Base-by-base conservation (phyloP, 2,888 invertebrate species). In the Acanthococcus lagerstroemiae region DNA sequence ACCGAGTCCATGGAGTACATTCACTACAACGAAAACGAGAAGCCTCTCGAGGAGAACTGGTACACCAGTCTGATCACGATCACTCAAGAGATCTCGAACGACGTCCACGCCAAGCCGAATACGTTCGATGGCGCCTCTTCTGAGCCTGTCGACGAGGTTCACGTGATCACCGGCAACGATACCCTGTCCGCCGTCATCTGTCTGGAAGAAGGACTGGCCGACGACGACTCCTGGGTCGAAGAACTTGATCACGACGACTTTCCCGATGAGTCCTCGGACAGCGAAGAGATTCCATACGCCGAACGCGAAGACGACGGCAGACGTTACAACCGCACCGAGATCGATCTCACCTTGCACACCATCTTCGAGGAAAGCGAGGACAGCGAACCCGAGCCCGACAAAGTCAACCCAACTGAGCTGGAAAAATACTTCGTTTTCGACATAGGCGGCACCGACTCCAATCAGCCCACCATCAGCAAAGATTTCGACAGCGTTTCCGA, bases 291-390 rank as follows among this genome's bases (percentile, higher is more conserved):
- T 79, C 79, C 65, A 75, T 81, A 84, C 68, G 82, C 83, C 15
- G 86, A 89, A 72, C 82, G 89, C 4, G 88, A 91, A 72, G 90
- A 90, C 69, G 90, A 90, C 69, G 15, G 15, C 4, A 19, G 52
- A 22, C 54, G 44, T 37, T 91, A 90, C 74, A 87, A 89, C 74
- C 83, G 90, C 61, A 83, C 87, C 66, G 85, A 86, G 1, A 85
- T 92, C 73, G 91, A 93, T 77, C 91, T 92, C 75, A 92, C 92
- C 1, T 78, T 94, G 69, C 93, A 94, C 74, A 94, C 94, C 1
- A 94, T 94, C 71, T 87, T 92, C 26, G 94, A 94, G 78, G 94
- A 94, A 77, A 92, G 91, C 73, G 93, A 94, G 78, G 94, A 94
- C 77, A 92, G 92, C 76, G 90, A 90, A 77, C 83, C 87, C 68